Evolutionary conservation across 2,888 invertebrate species (phyloP), one percentile per base, ranked within the genome.

Genomic region (Cheilosia variabilis): DNA sequence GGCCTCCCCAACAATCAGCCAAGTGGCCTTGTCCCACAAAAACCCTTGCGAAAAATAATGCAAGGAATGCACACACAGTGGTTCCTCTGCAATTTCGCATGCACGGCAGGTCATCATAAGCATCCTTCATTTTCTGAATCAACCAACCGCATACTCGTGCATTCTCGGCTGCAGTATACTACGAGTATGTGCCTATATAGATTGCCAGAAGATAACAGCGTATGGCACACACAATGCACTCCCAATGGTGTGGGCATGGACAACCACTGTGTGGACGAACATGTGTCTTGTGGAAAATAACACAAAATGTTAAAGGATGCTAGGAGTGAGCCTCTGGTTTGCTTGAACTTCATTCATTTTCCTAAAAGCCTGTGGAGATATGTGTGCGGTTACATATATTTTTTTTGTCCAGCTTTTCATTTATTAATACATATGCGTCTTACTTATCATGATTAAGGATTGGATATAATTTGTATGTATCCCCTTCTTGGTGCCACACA

Each of bases 81-180:
- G 50, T 31, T 55, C 69, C 76, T n/a, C 72, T 72, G 60, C 66
- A 68, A 78, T 83, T 68, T 83, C 72, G 72, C 83, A 83, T 83
- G 72, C 83, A 78, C 68, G 83, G 73, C 78, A 83, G 83, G 83
- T 83, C 83, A 78, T 83, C 83, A 83, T 78, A 78, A 83, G 83
- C 60, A 83, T 83, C 68, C 78, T 83, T 78, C 78, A 78, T 78
- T 77, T 60, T 72, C 37, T 50, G 57, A 71, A 41, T 41, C 68
- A 83, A 52, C 83, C 83, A 69, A 78, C 78, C 68, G 57, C 78
- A 83, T 53, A 83, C 66, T 66, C 72, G 41, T 37, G n/a, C 45
- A 45, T 45, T 15, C 45, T 17, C 17, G n/a, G n/a, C 45, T 43
- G 5, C n/a, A 43, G 31, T 10, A n/a, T 45, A n/a, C 19, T 6